Evolutionary conservation across 2,888 invertebrate genomes (phyloP).

Genomic region (Dryococelus australis): DNA sequence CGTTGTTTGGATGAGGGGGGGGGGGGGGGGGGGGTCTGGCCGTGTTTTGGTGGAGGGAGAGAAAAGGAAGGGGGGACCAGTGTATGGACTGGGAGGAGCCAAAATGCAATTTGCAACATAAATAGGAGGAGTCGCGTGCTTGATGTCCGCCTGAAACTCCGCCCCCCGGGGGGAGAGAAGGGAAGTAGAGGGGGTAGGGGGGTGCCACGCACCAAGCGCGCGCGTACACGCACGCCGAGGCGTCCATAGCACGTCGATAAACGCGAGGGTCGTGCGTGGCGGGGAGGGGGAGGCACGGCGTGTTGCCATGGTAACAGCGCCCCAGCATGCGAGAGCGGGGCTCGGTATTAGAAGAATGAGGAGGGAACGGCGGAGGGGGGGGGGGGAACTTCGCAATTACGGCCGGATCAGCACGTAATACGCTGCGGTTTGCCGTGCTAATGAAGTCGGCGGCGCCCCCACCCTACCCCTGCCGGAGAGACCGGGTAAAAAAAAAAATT

Average conservation of each 20-base stretch:
- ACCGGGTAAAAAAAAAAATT: background rate
- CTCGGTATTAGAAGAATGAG: too few relatives aligned
- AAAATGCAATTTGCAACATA: conserved; percentile 33
- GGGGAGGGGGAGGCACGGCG: too few relatives aligned
- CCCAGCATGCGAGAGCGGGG: too few relatives aligned
- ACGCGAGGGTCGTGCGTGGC: background rate
- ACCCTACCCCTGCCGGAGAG: too few relatives aligned
- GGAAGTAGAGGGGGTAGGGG: background rate
- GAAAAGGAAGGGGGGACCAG: background rate
- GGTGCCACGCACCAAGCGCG: background rate
- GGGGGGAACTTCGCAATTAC: too few relatives aligned
- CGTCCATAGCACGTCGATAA: background rate
- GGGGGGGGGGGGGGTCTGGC: background rate
- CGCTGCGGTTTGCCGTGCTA: conserved; percentile 6
- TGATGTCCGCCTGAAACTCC: background rate
- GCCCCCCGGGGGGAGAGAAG: background rate
- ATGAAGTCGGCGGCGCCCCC: background rate
- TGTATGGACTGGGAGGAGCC: conserved; percentile 27
- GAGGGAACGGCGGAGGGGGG: too few relatives aligned
- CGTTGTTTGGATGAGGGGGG: background rate
- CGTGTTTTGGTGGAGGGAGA: too few relatives aligned
- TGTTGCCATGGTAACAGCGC: background rate
- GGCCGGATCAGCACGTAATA: background rate
- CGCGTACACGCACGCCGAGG: background rate
- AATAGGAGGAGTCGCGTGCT: conserved; percentile 31